phyloP scores from a whole-genome alignment of 2,113 vertebrate genomes.

The Excalfactoria chinensis region DNA sequence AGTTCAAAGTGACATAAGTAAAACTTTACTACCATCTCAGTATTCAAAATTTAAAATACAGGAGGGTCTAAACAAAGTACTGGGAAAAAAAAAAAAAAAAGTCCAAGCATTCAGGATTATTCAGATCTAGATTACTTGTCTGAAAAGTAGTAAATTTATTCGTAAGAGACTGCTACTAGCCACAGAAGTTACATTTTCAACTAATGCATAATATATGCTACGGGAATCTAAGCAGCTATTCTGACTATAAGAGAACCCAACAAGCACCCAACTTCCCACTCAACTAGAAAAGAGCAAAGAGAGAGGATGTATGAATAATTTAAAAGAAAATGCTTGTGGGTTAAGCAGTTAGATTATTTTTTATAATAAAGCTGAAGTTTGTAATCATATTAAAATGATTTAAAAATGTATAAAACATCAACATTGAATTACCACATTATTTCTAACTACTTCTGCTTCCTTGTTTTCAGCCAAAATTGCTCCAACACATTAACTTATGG shows the following conservation, averaged over 20 bases:
- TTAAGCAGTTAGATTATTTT: conserved; percentile 42
- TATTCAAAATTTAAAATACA: not conserved
- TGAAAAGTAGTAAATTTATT: conserved; percentile 5
- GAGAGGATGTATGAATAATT: conserved; percentile 60
- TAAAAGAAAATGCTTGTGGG: conserved; percentile 48
- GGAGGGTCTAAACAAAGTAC: not conserved
- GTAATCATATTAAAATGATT: conserved; percentile 36
- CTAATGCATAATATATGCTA: conserved; percentile 57
- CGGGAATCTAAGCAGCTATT: conserved; percentile 55
- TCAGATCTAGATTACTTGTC: not conserved
- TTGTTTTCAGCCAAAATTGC: not conserved
- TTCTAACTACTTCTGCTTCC: conserved; percentile 11
- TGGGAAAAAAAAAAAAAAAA: not conserved
- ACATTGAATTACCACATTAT: not conserved
- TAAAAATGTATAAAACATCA: conserved; percentile 31
- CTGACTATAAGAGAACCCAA: conserved; percentile 46
- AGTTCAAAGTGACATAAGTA: not conserved
- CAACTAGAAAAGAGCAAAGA: conserved; percentile 26
- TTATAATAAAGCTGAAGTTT: conserved; percentile 48
- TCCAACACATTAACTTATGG: not conserved
- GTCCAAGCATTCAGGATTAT: not conserved
- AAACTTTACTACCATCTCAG: not conserved
- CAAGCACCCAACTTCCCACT: conserved; percentile 42
- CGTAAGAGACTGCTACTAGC: not conserved
- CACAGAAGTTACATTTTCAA: conserved; percentile 34